A percentile compares a stretch with the other conserved stretches of the same genome.
Evolutionary conservation across 2,113 vertebrate genomes (phyloP).

Genomic region (Phyllostomus hastatus): DNA sequence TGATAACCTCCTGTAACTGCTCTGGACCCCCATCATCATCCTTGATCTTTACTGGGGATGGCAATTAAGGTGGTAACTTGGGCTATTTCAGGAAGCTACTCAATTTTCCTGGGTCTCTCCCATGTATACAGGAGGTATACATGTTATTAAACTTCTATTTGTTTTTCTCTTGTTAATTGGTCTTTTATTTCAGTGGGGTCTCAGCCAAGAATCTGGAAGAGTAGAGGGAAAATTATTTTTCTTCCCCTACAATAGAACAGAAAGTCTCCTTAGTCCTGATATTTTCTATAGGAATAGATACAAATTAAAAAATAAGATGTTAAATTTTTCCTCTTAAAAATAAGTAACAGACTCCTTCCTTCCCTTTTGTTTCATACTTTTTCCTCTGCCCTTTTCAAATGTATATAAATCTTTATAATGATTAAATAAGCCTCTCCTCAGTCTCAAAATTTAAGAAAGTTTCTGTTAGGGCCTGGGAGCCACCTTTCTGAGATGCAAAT

Average conservation of each 20-base stretch:
- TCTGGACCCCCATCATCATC: neutral
- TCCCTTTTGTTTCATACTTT: neutral
- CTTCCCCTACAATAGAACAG: neutral
- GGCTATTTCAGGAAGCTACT: neutral
- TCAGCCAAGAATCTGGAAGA: neutral
- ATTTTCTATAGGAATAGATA: neutral
- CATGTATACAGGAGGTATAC: neutral
- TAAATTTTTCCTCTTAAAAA: slow-evolving; percentile 8
- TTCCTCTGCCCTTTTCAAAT: neutral
- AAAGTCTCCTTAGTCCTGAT: neutral
- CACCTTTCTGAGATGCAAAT: neutral
- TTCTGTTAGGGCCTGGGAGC: neutral
- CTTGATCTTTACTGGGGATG: neutral
- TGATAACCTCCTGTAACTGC: neutral
- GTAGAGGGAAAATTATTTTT: neutral
- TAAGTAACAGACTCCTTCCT: neutral
- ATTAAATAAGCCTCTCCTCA: neutral
- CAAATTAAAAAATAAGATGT: neutral
- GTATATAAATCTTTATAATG: neutral
- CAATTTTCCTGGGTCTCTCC: neutral
- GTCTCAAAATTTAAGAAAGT: neutral
- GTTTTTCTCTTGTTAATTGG: neutral
- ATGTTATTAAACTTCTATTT: neutral
- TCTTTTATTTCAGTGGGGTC: neutral
- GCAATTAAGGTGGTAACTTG: neutral